These are phyloP conservation scores for Suillia variegata DNA, from an alignment of 2,888 invertebrate species.

Conservation along the genomic window DNA sequence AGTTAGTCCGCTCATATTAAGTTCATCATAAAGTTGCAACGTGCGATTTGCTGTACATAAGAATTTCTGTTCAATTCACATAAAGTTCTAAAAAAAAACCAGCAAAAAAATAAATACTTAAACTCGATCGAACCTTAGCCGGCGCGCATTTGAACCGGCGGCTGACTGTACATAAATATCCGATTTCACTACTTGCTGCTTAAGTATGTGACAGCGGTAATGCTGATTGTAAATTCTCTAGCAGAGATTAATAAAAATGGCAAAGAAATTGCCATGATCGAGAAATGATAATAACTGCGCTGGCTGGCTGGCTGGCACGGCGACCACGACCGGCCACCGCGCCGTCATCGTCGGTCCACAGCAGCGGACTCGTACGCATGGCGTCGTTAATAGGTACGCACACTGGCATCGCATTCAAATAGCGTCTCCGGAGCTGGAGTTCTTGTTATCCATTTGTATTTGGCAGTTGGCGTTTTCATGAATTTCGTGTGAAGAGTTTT, in stretches of 20 bases:
- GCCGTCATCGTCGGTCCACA: background rate
- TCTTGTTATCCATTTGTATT: background rate
- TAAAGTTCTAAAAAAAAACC: background rate
- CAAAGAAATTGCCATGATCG: constrained; percentile 57
- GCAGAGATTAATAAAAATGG: constrained; percentile 56
- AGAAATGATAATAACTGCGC: constrained; percentile 34
- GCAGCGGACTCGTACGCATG: background rate
- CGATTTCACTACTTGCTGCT: constrained; percentile 49
- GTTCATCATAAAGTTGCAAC: background rate
- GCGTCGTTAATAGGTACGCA: background rate
- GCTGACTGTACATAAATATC: constrained; percentile 44
- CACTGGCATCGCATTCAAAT: background rate
- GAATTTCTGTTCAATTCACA: background rate
- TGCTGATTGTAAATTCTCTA: constrained; percentile 52
- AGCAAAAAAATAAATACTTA: too few species aligned
- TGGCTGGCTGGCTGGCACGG: background rate
- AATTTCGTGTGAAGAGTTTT: background rate
- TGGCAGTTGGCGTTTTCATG: background rate
- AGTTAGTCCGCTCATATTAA: background rate
- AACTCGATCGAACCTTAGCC: background rate
- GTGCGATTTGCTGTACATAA: background rate
- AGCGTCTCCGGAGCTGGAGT: too few species aligned
- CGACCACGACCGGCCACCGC: background rate
- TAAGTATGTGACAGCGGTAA: constrained; percentile 27
- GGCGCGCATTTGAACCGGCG: background rate